Evolutionary conservation across 1,140 invertebrate genomes (phyloP).

Genomic region (Euglossa dilemma): DNA sequence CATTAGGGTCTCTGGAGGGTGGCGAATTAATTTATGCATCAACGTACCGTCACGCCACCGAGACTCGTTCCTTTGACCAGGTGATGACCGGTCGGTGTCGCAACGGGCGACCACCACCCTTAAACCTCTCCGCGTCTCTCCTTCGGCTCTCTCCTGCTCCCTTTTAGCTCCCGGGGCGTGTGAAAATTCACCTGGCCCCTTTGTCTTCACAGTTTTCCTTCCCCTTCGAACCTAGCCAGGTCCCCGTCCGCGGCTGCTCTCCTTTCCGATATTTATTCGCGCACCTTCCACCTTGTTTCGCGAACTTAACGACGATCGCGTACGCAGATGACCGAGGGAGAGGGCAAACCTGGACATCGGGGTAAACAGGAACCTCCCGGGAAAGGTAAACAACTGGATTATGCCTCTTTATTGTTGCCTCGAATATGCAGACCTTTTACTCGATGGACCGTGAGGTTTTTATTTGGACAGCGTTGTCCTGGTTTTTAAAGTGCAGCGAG

Average conservation of each 20-base stretch:
- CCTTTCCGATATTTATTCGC: constrained; percentile 10
- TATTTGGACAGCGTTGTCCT: not conserved
- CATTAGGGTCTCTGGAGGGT: constrained; percentile 67
- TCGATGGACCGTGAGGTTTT: not conserved
- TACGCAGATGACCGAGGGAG: not conserved
- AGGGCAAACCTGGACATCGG: not conserved
- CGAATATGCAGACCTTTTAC: not conserved
- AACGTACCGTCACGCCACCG: constrained; percentile 55
- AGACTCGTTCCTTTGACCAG: constrained; percentile 72
- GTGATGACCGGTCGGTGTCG: constrained; percentile 74
- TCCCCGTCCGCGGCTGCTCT: not conserved
- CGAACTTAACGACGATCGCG: not conserved
- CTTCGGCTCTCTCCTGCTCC: not conserved
- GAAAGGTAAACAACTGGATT: not conserved
- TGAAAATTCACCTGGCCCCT: constrained; percentile 72
- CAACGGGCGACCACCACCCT: constrained; percentile 71
- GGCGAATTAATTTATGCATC: constrained; percentile 76
- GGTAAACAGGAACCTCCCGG: not conserved
- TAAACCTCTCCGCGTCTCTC: constrained; percentile 1
- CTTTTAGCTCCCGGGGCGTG: constrained; percentile 67
- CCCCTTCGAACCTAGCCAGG: constrained; percentile 48
- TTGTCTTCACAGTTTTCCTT: constrained; percentile 71
- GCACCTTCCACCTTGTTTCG: constrained; percentile 49
- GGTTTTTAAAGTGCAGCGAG: too few relatives aligned
- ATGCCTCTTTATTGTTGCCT: constrained; percentile 1